Evolutionary conservation across 2,113 vertebrate genomes (phyloP), one percentile per base, ranked within the genome.

Genomic region (Suncus etruscus): DNA sequence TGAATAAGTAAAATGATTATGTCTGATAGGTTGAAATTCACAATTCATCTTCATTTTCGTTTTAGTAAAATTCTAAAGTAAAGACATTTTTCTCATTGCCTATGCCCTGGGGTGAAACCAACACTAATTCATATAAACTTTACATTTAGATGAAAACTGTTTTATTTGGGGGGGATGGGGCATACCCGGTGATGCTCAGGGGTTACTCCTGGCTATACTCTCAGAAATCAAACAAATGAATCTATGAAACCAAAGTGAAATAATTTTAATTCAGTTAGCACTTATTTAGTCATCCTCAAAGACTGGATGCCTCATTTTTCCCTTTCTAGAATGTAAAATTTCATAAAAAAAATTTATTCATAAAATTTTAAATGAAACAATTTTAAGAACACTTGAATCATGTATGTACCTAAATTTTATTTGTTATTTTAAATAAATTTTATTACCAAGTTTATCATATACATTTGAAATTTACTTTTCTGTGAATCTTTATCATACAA

Each of bases 21-120:
- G 50, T 29, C 39, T 81, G 80, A 50, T 50, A 61, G 70, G 39
- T 51, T 75, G 70, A 89, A 63, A 83, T 29, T 69, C 48, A 81
- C 86, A 31, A 82, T 77, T 89, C 90, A 31, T 84, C 92, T 93
- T 87, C 50, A 82, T 93, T 82, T 89, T 90, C 89, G 18, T 86
- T 94, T 92, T 85, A 7, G 18, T 79, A 89, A 20, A 14, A 75
- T 48, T 91, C 32, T 39, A 73, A 48, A 61, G 81, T 9, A 61
- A 86, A 72, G 15, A 74, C 20, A 68, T 77, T 86, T 63, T 77
- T 68, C 80, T 16, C 86, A 85, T 76, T 68, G 50, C 1, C 31
- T 58, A 79, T 47, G 48, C 83, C 31, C 29, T 39, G 14, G 25
- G 39, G 4, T 2, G 95, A 74, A 95, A 85, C 4, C 32, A 92